Evolutionary conservation across 2,113 vertebrate genomes (phyloP).

Genomic region (Lycaon pictus): DNA sequence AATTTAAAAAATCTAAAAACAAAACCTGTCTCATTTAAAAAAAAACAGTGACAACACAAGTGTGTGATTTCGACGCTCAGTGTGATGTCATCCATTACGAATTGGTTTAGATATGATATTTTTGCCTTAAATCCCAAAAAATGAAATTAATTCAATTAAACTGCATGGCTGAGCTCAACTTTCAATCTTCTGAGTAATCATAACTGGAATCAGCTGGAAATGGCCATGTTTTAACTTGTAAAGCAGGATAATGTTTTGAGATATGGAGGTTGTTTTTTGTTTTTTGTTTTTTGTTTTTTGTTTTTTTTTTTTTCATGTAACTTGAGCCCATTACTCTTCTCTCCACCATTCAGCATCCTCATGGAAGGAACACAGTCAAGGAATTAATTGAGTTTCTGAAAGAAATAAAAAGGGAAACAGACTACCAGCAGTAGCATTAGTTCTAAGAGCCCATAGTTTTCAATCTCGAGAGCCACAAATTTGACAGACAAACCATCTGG

Average conservation of each 20-base stretch:
- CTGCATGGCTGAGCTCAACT: conserved; percentile 22
- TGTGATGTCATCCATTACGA: conserved; percentile 9
- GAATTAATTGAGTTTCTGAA: conserved; percentile 6
- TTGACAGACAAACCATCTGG: not conserved
- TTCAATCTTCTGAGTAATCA: conserved; percentile 47
- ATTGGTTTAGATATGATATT: conserved; percentile 43
- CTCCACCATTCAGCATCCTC: not conserved
- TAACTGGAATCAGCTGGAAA: conserved; percentile 4
- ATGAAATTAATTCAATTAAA: conserved; percentile 54
- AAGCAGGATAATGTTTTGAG: conserved; percentile 48
- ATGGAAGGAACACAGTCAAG: not conserved
- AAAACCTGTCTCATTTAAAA: too few species aligned
- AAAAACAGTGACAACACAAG: conserved; percentile 28
- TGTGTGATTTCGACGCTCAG: not conserved
- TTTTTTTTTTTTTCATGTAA: not conserved
- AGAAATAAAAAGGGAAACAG: conserved; percentile 57
- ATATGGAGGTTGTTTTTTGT: not conserved
- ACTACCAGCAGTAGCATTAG: not conserved
- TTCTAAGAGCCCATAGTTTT: conserved; percentile 11
- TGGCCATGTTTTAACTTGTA: conserved; percentile 5
- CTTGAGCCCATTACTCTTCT: not conserved
- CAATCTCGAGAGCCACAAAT: not conserved
- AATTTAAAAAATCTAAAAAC: too few species aligned
- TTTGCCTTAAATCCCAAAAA: conserved; percentile 55
- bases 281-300: too few species aligned